Conservation (phyloP, 2,888 invertebrate genomes). For the Xylocampa areola region DNA sequence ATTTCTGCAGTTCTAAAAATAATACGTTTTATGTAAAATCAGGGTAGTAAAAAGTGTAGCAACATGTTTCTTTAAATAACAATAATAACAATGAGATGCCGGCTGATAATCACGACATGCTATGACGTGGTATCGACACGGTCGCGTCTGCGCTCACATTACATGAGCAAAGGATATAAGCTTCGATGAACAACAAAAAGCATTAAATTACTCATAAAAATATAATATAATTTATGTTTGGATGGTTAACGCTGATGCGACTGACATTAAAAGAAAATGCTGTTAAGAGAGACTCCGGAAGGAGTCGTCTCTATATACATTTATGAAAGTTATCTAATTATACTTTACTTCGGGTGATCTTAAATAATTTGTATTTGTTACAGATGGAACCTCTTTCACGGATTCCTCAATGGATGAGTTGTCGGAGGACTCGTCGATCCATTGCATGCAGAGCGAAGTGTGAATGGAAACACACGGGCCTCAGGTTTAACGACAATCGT, state of each 20-base stretch:
- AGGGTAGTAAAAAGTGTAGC: not conserved
- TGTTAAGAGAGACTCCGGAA: too few relatives aligned
- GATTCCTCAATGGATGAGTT: conserved; percentile 96
- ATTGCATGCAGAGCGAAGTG: conserved; percentile 95
- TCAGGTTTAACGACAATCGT: not conserved
- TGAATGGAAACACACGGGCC: conserved; percentile 50
- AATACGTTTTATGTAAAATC: not conserved
- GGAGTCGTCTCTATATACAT: too few relatives aligned
- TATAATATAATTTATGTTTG: too few relatives aligned
- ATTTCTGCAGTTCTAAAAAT: too few relatives aligned
- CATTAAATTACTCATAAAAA: conserved; percentile 7
- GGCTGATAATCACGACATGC: conserved; percentile 4
- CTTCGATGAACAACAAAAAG: conserved; percentile 10
- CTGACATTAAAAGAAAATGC: too few relatives aligned
- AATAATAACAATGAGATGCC: conserved; percentile 14
- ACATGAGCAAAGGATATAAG: conserved; percentile 9
- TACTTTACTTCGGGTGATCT: conserved; percentile 1
- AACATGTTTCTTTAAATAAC: not conserved
- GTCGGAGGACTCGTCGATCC: conserved; percentile 96
- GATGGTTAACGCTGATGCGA: too few relatives aligned
- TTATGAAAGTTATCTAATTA: too few relatives aligned
- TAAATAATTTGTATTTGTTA: conserved; percentile 17
- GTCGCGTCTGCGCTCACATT: not conserved
- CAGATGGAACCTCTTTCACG: conserved; percentile 89
- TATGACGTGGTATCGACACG: conserved; percentile 11